Base-by-base conservation (phyloP, 2,113 vertebrate species). In the Ploceus nigricollis region DNA sequence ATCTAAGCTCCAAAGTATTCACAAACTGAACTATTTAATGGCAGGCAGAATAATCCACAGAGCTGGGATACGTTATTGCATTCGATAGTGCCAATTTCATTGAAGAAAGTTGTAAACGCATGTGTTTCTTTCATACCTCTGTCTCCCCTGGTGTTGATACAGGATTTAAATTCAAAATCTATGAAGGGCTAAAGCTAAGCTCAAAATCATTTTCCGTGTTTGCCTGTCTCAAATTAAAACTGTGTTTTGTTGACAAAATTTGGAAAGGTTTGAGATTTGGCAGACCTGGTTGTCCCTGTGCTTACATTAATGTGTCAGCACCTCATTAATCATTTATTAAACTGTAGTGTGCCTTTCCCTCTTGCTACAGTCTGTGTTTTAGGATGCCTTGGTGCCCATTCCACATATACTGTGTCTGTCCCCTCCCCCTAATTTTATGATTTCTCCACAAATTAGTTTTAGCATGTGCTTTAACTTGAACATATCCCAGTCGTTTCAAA, bases 201-300 rank as follows among this genome's bases (percentile, higher is more conserved):
- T 96, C 69, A 91, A 97, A 97, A 96, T 97, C 90, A 89, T 97
- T 97, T 96, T 91, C 93, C 64, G 0, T 97, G 94, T 97, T 97
- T 97, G 94, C 94, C 95, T 97, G 87, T 96, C 96, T 70, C 93
- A 94, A 97, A 96, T 96, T 98, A 96, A 97, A 97, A 96, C 95
- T 95, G 83, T 94, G 94, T 97, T 98, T 98, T 97, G 96, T 97
- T 97, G 97, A 97, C 97, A 98, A 94, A 96, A 96, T 97, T 97
- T 92, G 94, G 96, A 95, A 94, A 96, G 85, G 83, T 93, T 97
- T 95, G 85, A 96, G 96, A 94, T 95, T 97, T 98, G 97, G 96
- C 96, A 97, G 97, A 82, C 96, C 94, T 95, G 82, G 66, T 72
- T 91, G 90, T 97, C 92, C 97, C 90, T 87, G 78, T 95, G 97